Evolutionary conservation across 2,797 vertebrate species (phyloP).

Genomic region (Myotis vivesi): DNA sequence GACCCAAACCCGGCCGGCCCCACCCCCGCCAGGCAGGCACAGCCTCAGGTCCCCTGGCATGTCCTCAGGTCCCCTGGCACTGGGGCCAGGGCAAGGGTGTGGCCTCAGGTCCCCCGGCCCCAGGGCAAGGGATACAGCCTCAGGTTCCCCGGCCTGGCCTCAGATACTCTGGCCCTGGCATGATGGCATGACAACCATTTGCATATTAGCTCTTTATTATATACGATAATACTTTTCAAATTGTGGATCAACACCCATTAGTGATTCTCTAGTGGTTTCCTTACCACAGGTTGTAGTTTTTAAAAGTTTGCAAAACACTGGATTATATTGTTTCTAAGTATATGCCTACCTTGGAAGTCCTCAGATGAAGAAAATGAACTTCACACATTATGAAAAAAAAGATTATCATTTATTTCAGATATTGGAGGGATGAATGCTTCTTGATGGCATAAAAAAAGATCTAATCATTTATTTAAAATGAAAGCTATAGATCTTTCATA

Average conservation of each 20-base stretch:
- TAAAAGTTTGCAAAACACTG: neutral
- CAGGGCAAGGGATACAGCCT: too few species aligned
- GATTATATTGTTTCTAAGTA: neutral
- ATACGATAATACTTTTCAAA: neutral
- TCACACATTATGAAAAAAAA: neutral
- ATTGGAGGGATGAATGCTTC: neutral
- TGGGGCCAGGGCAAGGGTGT: too few species aligned
- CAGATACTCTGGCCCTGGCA: too few species aligned
- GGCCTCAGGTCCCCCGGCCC: too few species aligned
- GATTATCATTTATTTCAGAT: neutral
- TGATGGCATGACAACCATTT: too few species aligned
- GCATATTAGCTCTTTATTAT: too few species aligned
- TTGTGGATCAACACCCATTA: neutral
- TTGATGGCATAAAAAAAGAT: neutral
- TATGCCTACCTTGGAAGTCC: neutral
- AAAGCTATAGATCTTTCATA: neutral
- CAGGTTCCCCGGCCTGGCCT: too few species aligned
- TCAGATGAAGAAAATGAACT: constrained; percentile 33
- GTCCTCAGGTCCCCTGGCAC: too few species aligned
- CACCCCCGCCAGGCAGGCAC: too few species aligned
- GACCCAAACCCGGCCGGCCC: too few species aligned
- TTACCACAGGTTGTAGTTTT: neutral
- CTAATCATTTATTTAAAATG: neutral
- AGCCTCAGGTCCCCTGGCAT: too few species aligned
- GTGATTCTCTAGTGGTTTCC: neutral